phyloP scores from a whole-genome alignment of 2,888 invertebrate species.

The Drosophila anomalipes region DNA sequence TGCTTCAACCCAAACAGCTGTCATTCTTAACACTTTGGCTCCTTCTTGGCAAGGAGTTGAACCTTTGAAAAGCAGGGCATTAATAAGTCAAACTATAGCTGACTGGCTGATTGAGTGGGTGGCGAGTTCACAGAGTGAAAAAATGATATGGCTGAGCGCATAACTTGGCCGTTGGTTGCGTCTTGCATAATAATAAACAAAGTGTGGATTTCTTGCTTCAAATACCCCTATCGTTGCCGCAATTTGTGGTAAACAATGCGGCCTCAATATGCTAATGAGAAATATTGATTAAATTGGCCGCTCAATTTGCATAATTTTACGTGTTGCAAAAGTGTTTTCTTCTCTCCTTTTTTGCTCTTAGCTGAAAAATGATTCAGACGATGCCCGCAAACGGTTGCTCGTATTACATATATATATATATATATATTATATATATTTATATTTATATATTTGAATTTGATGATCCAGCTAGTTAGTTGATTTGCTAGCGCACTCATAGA shows the following conservation, averaged over 20 bases:
- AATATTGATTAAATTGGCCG: slow-evolving; percentile 65
- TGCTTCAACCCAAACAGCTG: slow-evolving; percentile 38
- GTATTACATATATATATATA: slow-evolving; percentile 10
- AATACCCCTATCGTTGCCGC: slow-evolving; percentile 34
- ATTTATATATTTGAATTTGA: slow-evolving; percentile 34
- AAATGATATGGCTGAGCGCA: slow-evolving; percentile 66
- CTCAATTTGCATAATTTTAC: slow-evolving; percentile 73
- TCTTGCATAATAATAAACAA: slow-evolving; percentile 69
- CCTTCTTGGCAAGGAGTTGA: slow-evolving; percentile 36
- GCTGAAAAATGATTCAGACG: slow-evolving; percentile 36
- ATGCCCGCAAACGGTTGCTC: slow-evolving; percentile 3
- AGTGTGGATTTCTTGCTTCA: slow-evolving; percentile 5
- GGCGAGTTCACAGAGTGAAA: slow-evolving; percentile 29
- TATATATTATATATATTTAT: not conserved
- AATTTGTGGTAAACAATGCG: slow-evolving; percentile 72
- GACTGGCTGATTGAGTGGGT: slow-evolving; percentile 30
- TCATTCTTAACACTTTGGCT: slow-evolving; percentile 31
- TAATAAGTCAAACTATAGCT: slow-evolving; percentile 69
- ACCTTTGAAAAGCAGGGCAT: slow-evolving; percentile 61
- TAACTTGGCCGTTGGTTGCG: slow-evolving; percentile 58
- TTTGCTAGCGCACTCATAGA: slow-evolving; percentile 42
- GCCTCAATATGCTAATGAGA: slow-evolving; percentile 71
- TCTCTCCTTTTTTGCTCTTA: not conserved
- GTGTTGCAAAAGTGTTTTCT: slow-evolving; percentile 55
- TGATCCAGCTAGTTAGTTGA: slow-evolving; percentile 65